Conservation (phyloP, 2,888 invertebrate species). For the Coremacera marginata region DNA sequence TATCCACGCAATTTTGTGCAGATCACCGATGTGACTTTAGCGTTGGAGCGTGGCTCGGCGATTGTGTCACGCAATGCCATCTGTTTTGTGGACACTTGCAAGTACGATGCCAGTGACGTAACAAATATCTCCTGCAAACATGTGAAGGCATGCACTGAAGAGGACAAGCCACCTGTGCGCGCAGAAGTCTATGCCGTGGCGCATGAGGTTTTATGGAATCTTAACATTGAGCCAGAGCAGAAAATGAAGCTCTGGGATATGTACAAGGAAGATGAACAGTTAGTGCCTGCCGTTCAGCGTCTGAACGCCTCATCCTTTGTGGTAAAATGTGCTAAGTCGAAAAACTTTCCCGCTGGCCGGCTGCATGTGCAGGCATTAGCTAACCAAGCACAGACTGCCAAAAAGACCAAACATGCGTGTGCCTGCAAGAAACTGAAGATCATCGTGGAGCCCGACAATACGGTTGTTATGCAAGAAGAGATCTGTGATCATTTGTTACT, state of each 20-base stretch:
- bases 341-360: conserved; percentile 62
- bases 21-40: conserved; percentile 67
- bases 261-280: conserved; percentile 56
- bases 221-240: conserved; percentile 60
- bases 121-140: conserved; percentile 60
- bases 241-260: conserved; percentile 63
- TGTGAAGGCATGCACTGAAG: conserved; percentile 58
- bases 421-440: conserved; percentile 66
- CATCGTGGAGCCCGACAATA: conserved; percentile 64
- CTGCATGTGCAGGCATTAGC: conserved; percentile 62
- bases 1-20: conserved; percentile 83
- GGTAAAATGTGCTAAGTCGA: conserved; percentile 61
- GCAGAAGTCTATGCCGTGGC: conserved; percentile 60
- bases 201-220: conserved; percentile 60
- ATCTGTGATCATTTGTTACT: conserved; percentile 67
- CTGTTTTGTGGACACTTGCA: conserved; percentile 61
- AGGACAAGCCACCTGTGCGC: conserved; percentile 37
- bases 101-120: conserved; percentile 53
- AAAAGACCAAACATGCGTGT: conserved; percentile 59
- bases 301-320: conserved; percentile 63
- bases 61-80: conserved; percentile 60
- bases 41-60: conserved; percentile 64
- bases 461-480: conserved; percentile 64
- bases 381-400: conserved; percentile 52
- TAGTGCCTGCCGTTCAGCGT: conserved; percentile 62